Evolutionary conservation across 2,888 invertebrate species (phyloP).

Genomic region (Chrysolina oricalcia): DNA sequence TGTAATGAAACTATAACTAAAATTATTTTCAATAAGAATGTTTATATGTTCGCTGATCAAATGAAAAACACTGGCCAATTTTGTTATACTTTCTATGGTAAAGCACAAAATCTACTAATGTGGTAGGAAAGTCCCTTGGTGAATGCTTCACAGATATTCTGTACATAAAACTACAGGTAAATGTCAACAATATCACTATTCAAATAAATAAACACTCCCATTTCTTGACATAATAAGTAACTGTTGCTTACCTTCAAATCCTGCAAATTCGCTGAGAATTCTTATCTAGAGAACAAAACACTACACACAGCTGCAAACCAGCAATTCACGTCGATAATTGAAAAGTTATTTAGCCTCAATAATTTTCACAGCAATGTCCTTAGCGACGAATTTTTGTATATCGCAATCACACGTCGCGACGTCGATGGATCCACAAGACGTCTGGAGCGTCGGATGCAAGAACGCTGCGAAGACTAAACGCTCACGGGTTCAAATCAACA

Average conservation of each 20-base stretch:
- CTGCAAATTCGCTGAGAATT: slow-evolving; percentile 35
- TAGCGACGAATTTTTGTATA: slow-evolving; percentile 17
- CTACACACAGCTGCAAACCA: slow-evolving; percentile 37
- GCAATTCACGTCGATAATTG: slow-evolving; percentile 10
- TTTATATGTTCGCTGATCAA: too few species aligned
- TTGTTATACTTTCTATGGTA: too few species aligned
- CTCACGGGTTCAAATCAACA: slow-evolving; percentile 39
- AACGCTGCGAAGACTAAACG: slow-evolving; percentile 48
- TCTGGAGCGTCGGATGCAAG: slow-evolving; percentile 42
- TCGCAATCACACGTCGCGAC: slow-evolving; percentile 45
- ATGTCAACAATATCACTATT: slow-evolving; percentile 42
- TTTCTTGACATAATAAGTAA: slow-evolving; percentile 38
- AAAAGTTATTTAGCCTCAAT: slow-evolving; percentile 20
- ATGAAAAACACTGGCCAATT: too few species aligned
- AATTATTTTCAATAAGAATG: too few species aligned
- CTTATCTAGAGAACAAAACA: slow-evolving; percentile 27
- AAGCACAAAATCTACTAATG: too few species aligned
- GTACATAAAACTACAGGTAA: neutral
- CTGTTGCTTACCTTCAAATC: slow-evolving; percentile 51
- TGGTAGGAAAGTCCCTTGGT: too few species aligned
- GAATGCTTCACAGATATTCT: too few species aligned
- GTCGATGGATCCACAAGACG: slow-evolving; percentile 33
- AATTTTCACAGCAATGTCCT: slow-evolving; percentile 33
- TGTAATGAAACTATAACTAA: too few species aligned
- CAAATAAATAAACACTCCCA: slow-evolving; percentile 49